These are phyloP conservation scores for Nemurella pictetii DNA, from an alignment of 2,888 invertebrate species.

Conservation along the genomic window DNA sequence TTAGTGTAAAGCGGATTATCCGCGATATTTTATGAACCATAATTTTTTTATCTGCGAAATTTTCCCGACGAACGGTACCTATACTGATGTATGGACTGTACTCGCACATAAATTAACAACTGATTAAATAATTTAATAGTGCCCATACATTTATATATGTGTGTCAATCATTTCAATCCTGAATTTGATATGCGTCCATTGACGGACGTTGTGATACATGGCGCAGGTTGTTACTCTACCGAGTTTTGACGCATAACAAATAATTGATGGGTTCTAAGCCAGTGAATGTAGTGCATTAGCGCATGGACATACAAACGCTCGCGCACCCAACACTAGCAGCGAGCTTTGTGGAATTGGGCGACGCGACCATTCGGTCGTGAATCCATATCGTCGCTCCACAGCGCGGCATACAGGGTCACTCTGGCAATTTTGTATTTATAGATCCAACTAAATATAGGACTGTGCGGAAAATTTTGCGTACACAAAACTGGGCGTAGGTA, in stretches of 20 bases:
- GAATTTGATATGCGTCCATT: not conserved
- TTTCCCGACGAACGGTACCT: too few relatives aligned
- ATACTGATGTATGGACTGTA: too few relatives aligned
- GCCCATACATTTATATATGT: not conserved
- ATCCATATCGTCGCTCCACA: too few relatives aligned
- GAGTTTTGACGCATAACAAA: not conserved
- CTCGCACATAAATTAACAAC: not conserved
- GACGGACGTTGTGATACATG: not conserved
- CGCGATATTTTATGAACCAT: too few relatives aligned
- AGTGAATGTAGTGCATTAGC: not conserved
- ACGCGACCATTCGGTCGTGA: not conserved
- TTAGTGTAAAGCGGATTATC: too few relatives aligned
- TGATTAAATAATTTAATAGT: not conserved
- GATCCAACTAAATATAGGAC: not conserved
- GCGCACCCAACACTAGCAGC: too few relatives aligned
- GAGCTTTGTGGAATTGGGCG: not conserved
- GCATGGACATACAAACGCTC: not conserved
- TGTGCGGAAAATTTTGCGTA: too few relatives aligned
- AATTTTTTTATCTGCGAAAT: too few relatives aligned
- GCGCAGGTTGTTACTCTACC: not conserved
- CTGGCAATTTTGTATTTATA: not conserved
- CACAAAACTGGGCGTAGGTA: not conserved
- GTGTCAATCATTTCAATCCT: not conserved
- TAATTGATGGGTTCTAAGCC: not conserved
- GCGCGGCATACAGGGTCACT: not conserved